phyloP scores from a whole-genome alignment of 1,140 invertebrate species.

The Drosophila prosaltans region DNA sequence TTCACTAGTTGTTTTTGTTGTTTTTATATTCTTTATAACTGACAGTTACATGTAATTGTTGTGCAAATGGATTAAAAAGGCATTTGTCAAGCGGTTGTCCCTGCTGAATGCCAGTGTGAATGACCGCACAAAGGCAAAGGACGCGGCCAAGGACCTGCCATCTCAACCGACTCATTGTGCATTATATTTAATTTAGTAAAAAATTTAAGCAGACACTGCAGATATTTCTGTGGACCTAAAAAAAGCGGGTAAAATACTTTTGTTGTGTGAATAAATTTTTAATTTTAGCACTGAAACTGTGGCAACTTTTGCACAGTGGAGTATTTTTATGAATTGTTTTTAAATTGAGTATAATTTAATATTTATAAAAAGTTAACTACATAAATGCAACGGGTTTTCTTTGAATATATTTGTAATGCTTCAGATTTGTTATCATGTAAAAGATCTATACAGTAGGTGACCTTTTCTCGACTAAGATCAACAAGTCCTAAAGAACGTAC shows the following conservation, averaged over 20 bases:
- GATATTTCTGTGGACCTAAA: neutral
- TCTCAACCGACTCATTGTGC: conserved; percentile 25
- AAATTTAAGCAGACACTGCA: conserved; percentile 32
- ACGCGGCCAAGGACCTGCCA: conserved; percentile 16
- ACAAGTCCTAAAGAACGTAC: too few relatives aligned
- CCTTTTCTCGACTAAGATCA: too few relatives aligned
- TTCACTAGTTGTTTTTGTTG: conserved; percentile 16
- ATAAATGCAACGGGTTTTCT: too few relatives aligned
- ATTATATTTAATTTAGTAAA: conserved; percentile 53
- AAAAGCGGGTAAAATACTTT: conserved; percentile 11
- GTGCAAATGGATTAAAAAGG: conserved; percentile 76
- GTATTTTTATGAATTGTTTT: too few relatives aligned
- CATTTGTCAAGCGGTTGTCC: conserved; percentile 70
- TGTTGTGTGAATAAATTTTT: neutral
- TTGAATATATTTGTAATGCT: too few relatives aligned
- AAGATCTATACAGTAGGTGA: too few relatives aligned
- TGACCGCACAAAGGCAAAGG: conserved; percentile 37
- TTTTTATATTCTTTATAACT: conserved; percentile 46
- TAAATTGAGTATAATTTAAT: too few relatives aligned
- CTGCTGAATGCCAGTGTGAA: conserved; percentile 22
- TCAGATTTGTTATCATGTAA: too few relatives aligned
- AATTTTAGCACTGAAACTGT: too few relatives aligned
- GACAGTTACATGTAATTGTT: conserved; percentile 73
- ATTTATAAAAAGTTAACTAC: too few relatives aligned
- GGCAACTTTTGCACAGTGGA: too few relatives aligned